Conservation (phyloP, 2,797 vertebrate genomes). For the Hydrolagus colliei region DNA sequence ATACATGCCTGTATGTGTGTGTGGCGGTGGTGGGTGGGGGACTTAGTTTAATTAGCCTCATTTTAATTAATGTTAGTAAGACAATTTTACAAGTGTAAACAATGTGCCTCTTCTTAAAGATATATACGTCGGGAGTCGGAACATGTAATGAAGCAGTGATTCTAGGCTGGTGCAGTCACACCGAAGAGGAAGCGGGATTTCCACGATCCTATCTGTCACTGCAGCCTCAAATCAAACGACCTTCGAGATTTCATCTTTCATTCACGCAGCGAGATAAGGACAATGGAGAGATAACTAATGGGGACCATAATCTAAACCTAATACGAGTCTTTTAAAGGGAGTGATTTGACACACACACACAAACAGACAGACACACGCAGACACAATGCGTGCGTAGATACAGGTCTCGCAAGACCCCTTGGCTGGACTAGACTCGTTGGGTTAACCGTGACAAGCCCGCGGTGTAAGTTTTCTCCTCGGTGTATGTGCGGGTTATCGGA, state of each 20-base stretch:
- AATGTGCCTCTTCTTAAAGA: background rate
- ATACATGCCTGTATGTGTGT: no score
- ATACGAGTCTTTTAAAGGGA: background rate
- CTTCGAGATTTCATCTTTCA: background rate
- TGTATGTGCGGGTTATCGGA: background rate
- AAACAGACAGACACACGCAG: conserved; percentile 8
- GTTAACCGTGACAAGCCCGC: background rate
- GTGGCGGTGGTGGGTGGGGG: no score
- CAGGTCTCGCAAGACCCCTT: background rate
- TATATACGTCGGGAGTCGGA: background rate
- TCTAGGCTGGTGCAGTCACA: background rate
- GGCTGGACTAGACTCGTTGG: background rate
- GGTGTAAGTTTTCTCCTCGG: background rate
- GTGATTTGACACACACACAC: background rate
- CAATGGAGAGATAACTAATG: background rate
- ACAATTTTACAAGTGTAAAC: no score
- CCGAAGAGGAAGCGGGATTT: background rate
- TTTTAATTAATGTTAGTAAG: no score
- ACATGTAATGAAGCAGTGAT: background rate
- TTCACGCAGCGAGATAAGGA: background rate
- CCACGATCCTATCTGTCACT: background rate
- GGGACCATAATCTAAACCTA: no score
- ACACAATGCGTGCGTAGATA: background rate
- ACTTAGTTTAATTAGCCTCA: no score
- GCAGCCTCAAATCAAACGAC: background rate